These are phyloP conservation scores for Asarcornis scutulata DNA, from an alignment of 2,113 vertebrate genomes.

Conservation along the genomic window DNA sequence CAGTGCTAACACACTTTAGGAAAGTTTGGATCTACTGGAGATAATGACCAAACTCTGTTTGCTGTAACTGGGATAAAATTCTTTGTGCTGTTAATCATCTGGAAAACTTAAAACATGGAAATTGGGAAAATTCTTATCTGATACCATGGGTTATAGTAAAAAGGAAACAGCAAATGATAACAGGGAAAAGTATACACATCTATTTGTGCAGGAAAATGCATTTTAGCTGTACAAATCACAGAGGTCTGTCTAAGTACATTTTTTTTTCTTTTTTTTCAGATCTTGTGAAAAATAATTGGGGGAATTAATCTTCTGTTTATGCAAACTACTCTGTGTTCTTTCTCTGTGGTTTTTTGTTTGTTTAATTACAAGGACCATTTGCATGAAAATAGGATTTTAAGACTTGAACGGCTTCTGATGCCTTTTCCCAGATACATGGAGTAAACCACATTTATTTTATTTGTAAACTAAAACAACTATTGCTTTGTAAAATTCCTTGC, in stretches of 20 bases:
- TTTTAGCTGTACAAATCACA: background rate
- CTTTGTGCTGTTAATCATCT: background rate
- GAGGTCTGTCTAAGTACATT: background rate
- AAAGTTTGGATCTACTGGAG: background rate
- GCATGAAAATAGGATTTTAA: conserved; percentile 61
- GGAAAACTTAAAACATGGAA: background rate
- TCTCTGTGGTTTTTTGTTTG: background rate
- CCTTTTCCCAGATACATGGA: conserved; percentile 6
- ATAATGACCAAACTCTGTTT: background rate
- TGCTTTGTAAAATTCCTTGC: background rate
- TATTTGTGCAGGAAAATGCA: background rate
- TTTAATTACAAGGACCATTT: conserved; percentile 54
- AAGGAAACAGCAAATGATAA: background rate
- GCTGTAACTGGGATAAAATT: background rate
- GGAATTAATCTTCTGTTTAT: conserved; percentile 48
- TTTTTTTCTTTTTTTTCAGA: background rate
- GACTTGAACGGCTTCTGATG: conserved; percentile 21
- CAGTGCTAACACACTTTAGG: background rate
- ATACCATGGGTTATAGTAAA: background rate
- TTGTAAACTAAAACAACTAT: background rate
- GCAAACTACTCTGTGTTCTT: conserved; percentile 14
- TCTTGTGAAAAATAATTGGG: background rate
- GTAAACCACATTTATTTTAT: background rate
- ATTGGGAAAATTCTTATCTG: background rate
- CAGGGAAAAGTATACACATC: background rate